Conservation (phyloP, 2,113 vertebrate genomes). For the Phaetusa simplex region DNA sequence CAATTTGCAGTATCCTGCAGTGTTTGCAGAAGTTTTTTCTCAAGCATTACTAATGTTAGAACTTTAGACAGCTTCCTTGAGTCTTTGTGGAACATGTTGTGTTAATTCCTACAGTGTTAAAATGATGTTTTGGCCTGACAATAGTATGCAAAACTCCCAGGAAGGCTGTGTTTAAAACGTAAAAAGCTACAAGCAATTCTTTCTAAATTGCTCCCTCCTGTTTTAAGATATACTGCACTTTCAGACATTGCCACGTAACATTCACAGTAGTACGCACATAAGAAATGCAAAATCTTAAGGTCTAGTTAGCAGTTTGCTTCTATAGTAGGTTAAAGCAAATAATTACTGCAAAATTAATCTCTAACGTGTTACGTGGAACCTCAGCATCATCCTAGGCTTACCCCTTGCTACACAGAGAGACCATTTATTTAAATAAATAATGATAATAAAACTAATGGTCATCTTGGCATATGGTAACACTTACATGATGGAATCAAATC, state of each 20-base stretch:
- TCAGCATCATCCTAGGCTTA: not conserved
- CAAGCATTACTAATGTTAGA: not conserved
- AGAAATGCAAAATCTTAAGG: not conserved
- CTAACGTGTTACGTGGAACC: not conserved
- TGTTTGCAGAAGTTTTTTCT: not conserved
- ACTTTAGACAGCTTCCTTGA: not conserved
- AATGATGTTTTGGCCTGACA: not conserved
- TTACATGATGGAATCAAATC: not conserved
- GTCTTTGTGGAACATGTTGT: not conserved
- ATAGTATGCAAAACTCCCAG: not conserved
- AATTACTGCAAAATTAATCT: not conserved
- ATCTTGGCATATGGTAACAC: too few relatives aligned
- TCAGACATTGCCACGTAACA: not conserved
- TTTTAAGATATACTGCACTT: not conserved
- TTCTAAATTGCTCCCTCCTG: not conserved
- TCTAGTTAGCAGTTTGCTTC: not conserved
- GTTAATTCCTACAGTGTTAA: not conserved
- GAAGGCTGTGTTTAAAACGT: not conserved
- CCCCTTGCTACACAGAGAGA: not conserved
- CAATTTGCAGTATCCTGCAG: constrained; percentile 14
- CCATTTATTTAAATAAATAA: not conserved
- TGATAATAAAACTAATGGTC: not conserved
- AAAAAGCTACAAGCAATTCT: not conserved
- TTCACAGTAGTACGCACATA: not conserved
- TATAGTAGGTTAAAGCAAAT: not conserved